Evolutionary conservation across 2,113 vertebrate genomes (phyloP).

Genomic region (Procavia capensis): DNA sequence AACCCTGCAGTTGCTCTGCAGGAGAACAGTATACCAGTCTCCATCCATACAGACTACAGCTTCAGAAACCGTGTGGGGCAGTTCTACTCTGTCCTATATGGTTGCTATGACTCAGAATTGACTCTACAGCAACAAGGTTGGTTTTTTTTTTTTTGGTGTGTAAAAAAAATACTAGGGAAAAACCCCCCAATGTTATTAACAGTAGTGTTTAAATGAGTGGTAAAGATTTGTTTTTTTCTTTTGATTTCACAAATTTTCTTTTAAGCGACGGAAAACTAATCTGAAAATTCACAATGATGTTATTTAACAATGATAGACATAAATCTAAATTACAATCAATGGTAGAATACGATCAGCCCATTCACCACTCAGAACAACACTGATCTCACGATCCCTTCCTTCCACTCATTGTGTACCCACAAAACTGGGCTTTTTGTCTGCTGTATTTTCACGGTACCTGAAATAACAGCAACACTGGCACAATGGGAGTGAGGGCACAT

Average conservation of each 20-base stretch:
- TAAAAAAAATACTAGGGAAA: neutral
- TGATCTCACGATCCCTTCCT: neutral
- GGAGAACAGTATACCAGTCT: neutral
- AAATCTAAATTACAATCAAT: neutral
- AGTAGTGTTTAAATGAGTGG: neutral
- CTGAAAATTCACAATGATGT: neutral
- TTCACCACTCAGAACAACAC: neutral
- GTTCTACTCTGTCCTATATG: too few species aligned
- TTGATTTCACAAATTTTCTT: neutral
- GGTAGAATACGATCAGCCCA: too few species aligned
- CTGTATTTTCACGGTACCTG: neutral
- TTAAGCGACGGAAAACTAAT: neutral
- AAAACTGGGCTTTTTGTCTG: neutral
- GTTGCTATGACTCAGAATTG: too few species aligned
- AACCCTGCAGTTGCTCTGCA: neutral
- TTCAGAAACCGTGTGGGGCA: neutral
- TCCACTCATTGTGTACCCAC: fast-evolving
- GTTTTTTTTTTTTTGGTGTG: too few species aligned
- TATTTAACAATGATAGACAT: neutral
- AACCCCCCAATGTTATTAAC: neutral
- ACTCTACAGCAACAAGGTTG: too few species aligned
- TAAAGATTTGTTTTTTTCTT: neutral
- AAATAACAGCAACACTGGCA: neutral
- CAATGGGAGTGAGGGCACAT: fast-evolving
- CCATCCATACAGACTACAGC: neutral